A percentile compares a stretch with the other conserved stretches of the same genome.
Evolutionary conservation across 2,888 invertebrate genomes (phyloP).

Genomic region (Athrips mouffetella): DNA sequence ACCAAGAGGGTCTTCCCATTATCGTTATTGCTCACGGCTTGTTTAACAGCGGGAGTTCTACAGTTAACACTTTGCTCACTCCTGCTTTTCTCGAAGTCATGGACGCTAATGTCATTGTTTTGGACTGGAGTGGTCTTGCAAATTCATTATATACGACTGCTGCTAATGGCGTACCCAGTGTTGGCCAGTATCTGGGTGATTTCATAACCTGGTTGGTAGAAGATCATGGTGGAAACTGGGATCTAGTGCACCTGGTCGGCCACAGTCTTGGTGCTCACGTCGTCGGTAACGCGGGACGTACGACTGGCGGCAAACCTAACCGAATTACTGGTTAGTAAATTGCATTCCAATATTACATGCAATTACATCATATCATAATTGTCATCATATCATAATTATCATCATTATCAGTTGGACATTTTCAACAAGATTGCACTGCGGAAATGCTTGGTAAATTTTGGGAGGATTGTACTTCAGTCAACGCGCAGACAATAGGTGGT

Average conservation of each 20-base stretch:
- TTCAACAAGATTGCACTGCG: too few species aligned
- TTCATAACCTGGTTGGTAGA: constrained; percentile 61
- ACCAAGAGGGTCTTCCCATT: constrained; percentile 32
- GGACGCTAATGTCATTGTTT: constrained; percentile 59
- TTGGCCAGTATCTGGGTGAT: constrained; percentile 54
- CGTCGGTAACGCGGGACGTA: constrained; percentile 46
- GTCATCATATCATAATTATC: neutral
- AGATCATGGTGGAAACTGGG: constrained; percentile 39
- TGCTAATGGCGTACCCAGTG: constrained; percentile 46
- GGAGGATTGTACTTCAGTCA: too few species aligned
- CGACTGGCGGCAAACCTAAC: constrained; percentile 27
- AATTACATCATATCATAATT: neutral
- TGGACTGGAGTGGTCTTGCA: constrained; percentile 57
- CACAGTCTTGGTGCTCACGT: constrained; percentile 56
- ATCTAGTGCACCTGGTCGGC: constrained; percentile 47
- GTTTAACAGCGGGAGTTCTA: constrained; percentile 47
- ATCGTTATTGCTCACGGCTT: constrained; percentile 59
- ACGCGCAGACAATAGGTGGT: too few species aligned
- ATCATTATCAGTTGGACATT: neutral
- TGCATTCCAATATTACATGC: neutral
- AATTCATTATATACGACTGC: constrained; percentile 42
- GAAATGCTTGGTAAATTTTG: too few species aligned
- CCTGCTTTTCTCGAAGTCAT: constrained; percentile 44
- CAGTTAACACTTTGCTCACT: constrained; percentile 40
- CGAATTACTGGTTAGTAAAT: constrained; percentile 41